Evolutionary conservation across 2,113 vertebrate species (phyloP).

Genomic region (Lampris megalopsis): DNA sequence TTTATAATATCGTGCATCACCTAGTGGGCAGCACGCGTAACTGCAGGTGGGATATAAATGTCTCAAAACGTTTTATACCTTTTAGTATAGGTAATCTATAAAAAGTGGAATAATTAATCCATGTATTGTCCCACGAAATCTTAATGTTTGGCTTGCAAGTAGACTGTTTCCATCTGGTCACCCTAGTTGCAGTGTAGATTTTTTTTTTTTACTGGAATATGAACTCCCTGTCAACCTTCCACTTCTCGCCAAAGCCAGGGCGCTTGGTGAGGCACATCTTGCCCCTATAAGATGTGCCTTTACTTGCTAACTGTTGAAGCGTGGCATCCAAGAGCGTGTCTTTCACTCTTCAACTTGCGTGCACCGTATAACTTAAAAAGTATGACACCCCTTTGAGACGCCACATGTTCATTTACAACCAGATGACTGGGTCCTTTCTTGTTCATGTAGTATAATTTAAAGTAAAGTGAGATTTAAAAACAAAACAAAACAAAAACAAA

Average conservation of each 20-base stretch:
- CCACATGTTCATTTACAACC: constrained; percentile 70
- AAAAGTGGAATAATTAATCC: too few relatives aligned
- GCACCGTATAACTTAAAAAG: constrained; percentile 60
- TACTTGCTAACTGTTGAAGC: constrained; percentile 69
- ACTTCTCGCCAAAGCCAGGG: constrained; percentile 61
- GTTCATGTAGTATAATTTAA: constrained; percentile 57
- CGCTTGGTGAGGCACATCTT: constrained; percentile 61
- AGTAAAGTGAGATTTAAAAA: background rate
- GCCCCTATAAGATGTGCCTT: constrained; percentile 59
- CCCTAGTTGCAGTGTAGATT: too few relatives aligned
- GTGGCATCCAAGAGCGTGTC: constrained; percentile 56
- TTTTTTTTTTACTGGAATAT: too few relatives aligned
- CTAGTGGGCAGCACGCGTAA: too few relatives aligned
- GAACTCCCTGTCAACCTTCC: constrained; percentile 45
- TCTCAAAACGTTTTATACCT: too few relatives aligned
- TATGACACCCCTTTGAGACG: constrained; percentile 68
- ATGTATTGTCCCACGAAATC: too few relatives aligned
- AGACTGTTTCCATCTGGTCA: too few relatives aligned
- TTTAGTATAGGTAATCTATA: too few relatives aligned
- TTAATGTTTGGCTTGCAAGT: too few relatives aligned
- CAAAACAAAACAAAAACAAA: constrained; percentile 27
- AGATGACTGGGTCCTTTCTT: constrained; percentile 55
- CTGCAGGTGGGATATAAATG: too few relatives aligned
- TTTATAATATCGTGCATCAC: too few relatives aligned
- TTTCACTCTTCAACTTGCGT: constrained; percentile 60